Base-by-base conservation (phyloP, 2,113 vertebrate species). In the Elaphurus davidianus region DNA sequence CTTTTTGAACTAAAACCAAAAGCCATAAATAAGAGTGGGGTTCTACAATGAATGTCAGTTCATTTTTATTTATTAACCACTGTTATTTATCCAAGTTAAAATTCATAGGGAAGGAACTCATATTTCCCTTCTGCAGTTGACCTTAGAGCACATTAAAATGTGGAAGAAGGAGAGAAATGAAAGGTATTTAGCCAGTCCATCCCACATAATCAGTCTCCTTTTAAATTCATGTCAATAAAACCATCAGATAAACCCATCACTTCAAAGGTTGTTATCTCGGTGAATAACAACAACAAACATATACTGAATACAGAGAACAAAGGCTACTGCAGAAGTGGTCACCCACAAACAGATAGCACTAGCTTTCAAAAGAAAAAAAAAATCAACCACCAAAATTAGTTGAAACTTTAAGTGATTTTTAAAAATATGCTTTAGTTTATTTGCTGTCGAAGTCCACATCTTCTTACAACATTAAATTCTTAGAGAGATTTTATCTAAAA, bases 11-110 rank as follows among this genome's bases (percentile, higher is more conserved):
- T 71, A 94, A 43, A 91, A 92, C 95, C 97, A 95, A 91, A 96
- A 59, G 54, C 47, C 33, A 92, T 93, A 96, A 97, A 43, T 98
- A 59, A 57, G 2, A 74, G 97, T 94, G 19, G 57, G 88, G 76
- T 79, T 94, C 5, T 93, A 6, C 64, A 97, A 91, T 95, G 97
- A 97, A 87, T 96, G 52, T 91, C 94, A 50, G 9, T 54, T 97
- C 21, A 11, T 47, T 95, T 98, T 98, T 98, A 91, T 96, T 97
- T 98, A 97, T 94, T 97, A 87, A 76, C 76, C 88, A 81, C 43
- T 28, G 96, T 71, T 97, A 96, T 76, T 98, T 96, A 96, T 21
- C 28, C 71, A 96, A 45, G 60, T 92, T 87, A 96, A 95, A 50
- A 96, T 93, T 98, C 85, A 10, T 23, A 10, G 45, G 7, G 12